Conservation (phyloP, 2,888 invertebrate genomes). For the Linyphia triangularis region DNA sequence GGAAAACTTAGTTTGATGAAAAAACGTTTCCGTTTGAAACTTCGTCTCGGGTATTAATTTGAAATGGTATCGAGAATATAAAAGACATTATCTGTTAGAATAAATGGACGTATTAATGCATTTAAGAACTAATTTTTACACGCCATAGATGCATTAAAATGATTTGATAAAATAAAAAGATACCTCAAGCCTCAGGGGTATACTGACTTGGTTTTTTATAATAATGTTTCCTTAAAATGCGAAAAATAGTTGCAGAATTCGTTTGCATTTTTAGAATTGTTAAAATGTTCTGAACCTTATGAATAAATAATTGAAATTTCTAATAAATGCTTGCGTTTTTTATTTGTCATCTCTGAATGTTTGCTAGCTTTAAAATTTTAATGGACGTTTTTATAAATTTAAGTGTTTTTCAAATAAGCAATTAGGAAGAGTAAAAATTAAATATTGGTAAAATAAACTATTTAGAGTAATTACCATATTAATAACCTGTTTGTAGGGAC, state of each 20-base stretch:
- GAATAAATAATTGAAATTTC: not conserved
- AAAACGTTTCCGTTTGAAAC: not conserved
- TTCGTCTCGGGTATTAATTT: not conserved
- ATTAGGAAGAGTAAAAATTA: too few relatives aligned
- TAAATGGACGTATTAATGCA: conserved; percentile 1
- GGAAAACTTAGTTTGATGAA: not conserved
- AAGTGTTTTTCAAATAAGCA: too few relatives aligned
- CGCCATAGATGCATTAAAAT: conserved; percentile 3
- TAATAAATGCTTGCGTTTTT: not conserved
- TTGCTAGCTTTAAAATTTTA: too few relatives aligned
- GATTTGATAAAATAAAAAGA: not conserved
- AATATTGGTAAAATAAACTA: too few relatives aligned
- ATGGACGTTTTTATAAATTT: too few relatives aligned
- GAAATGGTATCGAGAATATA: not conserved
- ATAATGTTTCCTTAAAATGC: not conserved
- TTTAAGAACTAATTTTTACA: not conserved
- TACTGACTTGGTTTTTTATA: not conserved
- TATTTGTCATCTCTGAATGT: not conserved
- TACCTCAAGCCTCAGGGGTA: not conserved
- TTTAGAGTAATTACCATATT: too few relatives aligned
- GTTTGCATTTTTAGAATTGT: not conserved
- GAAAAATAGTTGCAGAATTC: not conserved
- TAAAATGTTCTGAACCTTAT: not conserved
- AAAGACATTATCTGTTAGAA: conserved; percentile 15
- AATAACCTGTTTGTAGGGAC: too few relatives aligned